Percentiles rank a stretch among this genome's conserved stretches.
phyloP scores from a whole-genome alignment of 37 sponge, comb jelly and placozoan species.

The Aphrocallistes beatrix region DNA sequence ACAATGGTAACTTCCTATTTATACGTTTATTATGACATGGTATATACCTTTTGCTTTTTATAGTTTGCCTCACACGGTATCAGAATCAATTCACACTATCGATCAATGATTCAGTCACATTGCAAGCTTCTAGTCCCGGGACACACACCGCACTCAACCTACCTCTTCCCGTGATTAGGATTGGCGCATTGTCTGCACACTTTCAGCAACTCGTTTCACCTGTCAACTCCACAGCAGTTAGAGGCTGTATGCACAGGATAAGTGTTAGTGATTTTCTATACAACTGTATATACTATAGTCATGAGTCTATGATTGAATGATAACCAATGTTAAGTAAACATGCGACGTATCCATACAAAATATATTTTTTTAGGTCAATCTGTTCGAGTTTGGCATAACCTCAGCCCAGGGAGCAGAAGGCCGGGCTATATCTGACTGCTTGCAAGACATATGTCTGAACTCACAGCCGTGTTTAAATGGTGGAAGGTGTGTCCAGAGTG shows the following conservation, averaged over 20 bases:
- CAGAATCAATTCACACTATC: neutral
- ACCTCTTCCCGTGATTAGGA: neutral
- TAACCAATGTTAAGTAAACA: neutral
- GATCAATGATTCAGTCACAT: neutral
- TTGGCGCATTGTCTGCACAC: neutral
- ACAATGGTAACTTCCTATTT: neutral
- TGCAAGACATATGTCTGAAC: neutral
- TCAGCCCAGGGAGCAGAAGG: neutral
- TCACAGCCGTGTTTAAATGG: slow-evolving; percentile 10
- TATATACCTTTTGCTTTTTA: neutral
- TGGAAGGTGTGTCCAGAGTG: neutral
- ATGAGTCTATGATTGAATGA: neutral
- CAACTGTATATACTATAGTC: neutral
- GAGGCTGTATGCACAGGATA: neutral
- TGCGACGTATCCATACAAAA: neutral
- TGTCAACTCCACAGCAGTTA: neutral
- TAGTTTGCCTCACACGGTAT: neutral
- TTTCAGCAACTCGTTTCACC: neutral
- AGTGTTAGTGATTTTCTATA: neutral
- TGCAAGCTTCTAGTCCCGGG: neutral
- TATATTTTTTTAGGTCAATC: neutral
- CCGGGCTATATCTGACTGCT: neutral
- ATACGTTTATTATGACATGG: neutral
- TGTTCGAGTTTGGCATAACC: neutral
- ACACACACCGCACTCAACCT: neutral